A percentile compares a stretch with the other conserved stretches of the same genome.
Evolutionary conservation across 2,888 invertebrate genomes (phyloP).

Genomic region (Microctonus brassicae): DNA sequence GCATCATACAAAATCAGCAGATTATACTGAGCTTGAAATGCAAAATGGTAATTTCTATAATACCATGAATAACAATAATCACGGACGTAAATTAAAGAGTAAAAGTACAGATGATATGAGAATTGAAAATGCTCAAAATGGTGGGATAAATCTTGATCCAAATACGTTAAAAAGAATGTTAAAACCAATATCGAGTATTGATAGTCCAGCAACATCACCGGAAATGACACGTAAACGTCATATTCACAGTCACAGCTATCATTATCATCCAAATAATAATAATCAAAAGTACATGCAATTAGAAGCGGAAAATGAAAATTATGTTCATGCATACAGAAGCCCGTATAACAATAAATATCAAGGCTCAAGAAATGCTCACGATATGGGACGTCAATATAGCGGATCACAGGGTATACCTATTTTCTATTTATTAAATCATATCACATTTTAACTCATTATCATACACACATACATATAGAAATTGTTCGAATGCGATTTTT

Average conservation of each 20-base stretch:
- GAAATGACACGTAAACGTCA: slow-evolving; percentile 89
- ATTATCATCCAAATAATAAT: slow-evolving; percentile 67
- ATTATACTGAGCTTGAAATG: slow-evolving; percentile 72
- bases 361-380: slow-evolving; percentile 77
- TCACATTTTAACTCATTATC: neutral
- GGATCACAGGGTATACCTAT: neutral
- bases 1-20: slow-evolving; percentile 71
- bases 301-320: slow-evolving; percentile 68
- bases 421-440: neutral
- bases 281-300: slow-evolving; percentile 75
- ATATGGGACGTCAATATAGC: slow-evolving; percentile 74
- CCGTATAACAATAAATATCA: slow-evolving; percentile 65
- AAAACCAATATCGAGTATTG: slow-evolving; percentile 92
- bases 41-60: slow-evolving; percentile 67
- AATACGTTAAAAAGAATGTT: slow-evolving; percentile 93
- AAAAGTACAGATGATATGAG: slow-evolving; percentile 93
- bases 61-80: slow-evolving; percentile 67
- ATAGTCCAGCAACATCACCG: slow-evolving; percentile 91
- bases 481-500: neutral
- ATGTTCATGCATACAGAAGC: slow-evolving; percentile 61
- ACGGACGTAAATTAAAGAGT: slow-evolving; percentile 80
- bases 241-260: slow-evolving; percentile 75
- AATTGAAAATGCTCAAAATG: slow-evolving; percentile 66
- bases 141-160: slow-evolving; percentile 77
- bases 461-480: neutral